Base-by-base conservation (phyloP, 2,113 vertebrate genomes). In the Laticauda laticaudata region DNA sequence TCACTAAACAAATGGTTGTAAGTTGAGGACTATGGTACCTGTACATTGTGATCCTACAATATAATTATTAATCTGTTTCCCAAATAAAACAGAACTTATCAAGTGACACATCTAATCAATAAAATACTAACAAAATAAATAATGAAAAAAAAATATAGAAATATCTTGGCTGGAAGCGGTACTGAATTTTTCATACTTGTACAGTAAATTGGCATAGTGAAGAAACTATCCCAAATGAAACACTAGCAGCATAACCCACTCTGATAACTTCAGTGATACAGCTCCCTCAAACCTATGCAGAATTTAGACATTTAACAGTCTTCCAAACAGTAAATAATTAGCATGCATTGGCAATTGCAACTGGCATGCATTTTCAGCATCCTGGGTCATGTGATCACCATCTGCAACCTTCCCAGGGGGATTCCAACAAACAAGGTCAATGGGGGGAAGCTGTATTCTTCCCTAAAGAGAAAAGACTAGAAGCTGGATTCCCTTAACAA, bases 241-340 rank as follows among this genome's bases (percentile, higher is more conserved):
- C 10, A 92, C 4, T 55, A n/a, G 75, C 56, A 18, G 59, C 87
- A 89, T 39, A 43, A 34, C 59, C 90, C 2, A 91, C 21, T 81
- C 54, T 87, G 39, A 45, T 5, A 69, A n/a, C 21, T 57, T 56
- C 86, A 81, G 11, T 88, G 88, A 88, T 6, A 90, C 3, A 87
- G n/a, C 85, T 21, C 75, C 3, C 64, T 89, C 34, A n/a, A 85
- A 89, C 9, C 21, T 59, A 29, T 59, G 15, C 54, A 75, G 51
- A 54, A 86, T 54, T 54, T 88, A 88, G 39, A 26, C 43, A 14
- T 87, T 87, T 21, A 87, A 48, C n/a, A 89, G 55, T 26, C 87
- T 51, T 93, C 59, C n/a, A 91, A 64, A 93, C 2, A 56, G 6
- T 34, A 92, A 92, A 69, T 34, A 92, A 34, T 89, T 90, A 75